Evolutionary conservation across 1,140 invertebrate genomes (phyloP).

Genomic region (Camponotus pennsylvanicus): DNA sequence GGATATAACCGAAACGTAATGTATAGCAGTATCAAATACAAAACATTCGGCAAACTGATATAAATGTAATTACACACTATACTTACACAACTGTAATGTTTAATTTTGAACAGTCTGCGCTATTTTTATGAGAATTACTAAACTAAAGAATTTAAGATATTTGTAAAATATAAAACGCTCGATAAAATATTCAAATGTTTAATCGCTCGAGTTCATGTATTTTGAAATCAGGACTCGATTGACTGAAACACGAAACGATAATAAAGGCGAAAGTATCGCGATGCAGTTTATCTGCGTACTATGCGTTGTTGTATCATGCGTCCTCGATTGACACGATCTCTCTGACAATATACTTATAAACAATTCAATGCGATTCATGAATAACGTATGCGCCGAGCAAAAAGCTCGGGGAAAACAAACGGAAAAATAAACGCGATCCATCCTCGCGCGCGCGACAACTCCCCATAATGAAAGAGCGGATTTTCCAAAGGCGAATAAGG

Average conservation of each 20-base stretch:
- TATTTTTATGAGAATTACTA: neutral
- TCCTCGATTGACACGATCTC: conserved; percentile 3
- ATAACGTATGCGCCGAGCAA: conserved; percentile 20
- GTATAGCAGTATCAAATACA: neutral
- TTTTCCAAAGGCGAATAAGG: conserved; percentile 52
- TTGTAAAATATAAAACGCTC: neutral
- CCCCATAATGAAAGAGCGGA: conserved; percentile 54
- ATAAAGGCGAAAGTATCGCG: conserved; percentile 26
- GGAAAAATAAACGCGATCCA: conserved; percentile 41
- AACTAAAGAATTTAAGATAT: neutral
- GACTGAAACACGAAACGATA: conserved; percentile 32
- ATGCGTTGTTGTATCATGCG: neutral
- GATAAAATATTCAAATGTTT: neutral
- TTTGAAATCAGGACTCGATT: neutral
- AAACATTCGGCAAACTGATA: conserved; percentile 19
- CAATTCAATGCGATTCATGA: conserved; percentile 12
- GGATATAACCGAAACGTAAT: neutral
- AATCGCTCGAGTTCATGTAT: conserved; percentile 10
- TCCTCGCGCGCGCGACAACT: conserved; percentile 1
- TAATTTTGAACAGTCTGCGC: neutral
- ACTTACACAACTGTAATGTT: neutral
- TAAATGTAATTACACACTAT: conserved; percentile 21
- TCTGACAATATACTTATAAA: conserved; percentile 25
- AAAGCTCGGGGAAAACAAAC: conserved; percentile 34
- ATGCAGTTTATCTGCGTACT: neutral